Conservation (phyloP, 2,888 invertebrate species). For the Seira ritae region DNA sequence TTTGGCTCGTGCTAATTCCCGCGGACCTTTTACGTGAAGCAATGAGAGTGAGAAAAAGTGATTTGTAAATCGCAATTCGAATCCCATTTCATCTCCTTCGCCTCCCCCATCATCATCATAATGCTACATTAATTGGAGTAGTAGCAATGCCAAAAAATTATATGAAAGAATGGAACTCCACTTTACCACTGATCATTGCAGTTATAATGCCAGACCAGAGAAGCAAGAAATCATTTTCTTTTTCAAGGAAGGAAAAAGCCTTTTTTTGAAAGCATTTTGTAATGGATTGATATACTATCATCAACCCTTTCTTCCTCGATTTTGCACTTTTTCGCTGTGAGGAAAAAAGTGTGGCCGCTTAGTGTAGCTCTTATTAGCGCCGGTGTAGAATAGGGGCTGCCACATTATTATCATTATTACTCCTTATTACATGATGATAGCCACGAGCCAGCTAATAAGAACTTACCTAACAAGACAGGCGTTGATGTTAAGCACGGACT, state of each 20-base stretch:
- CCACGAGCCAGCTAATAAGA: constrained; percentile 39
- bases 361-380: constrained; percentile 12
- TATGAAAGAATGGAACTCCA: neutral
- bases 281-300: constrained; percentile 16
- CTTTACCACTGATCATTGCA: neutral
- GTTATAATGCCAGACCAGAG: too few relatives aligned
- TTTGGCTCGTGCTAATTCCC: neutral
- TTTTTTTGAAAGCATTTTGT: neutral
- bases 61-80: neutral
- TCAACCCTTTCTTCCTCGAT: constrained; percentile 5
- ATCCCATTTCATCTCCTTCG: neutral
- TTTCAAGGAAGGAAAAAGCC: too few relatives aligned
- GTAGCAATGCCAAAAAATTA: neutral
- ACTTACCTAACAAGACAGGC: neutral
- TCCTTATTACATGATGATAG: constrained; percentile 25
- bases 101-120: neutral
- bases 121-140: constrained; percentile 3
- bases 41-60: constrained; percentile 16
- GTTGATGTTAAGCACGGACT: neutral
- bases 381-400: constrained; percentile 15
- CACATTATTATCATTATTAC: constrained; percentile 32
- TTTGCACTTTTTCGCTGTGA: neutral
- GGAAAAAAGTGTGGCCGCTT: constrained; percentile 5
- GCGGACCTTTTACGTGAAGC: neutral
- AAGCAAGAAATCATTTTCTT: too few relatives aligned